phyloP scores from a whole-genome alignment of 2,113 vertebrate species.

The Petrocephalus microphthalmus region DNA sequence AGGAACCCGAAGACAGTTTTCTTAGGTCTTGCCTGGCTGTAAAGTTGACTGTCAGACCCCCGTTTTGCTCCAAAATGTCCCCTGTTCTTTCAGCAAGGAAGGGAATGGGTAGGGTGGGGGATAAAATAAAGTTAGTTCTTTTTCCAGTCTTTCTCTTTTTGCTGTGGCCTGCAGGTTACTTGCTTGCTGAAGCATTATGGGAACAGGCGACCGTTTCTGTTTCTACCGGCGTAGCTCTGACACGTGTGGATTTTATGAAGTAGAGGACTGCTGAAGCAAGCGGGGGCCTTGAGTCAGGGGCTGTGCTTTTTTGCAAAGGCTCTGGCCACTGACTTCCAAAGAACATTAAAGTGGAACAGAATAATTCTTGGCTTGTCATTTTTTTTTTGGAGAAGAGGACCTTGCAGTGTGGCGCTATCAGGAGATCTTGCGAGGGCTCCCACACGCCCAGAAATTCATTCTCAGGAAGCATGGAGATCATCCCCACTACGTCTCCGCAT shows the following conservation, averaged over 20 bases:
- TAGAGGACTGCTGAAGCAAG: too few relatives aligned
- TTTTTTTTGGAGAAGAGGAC: background rate
- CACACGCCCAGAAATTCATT: background rate
- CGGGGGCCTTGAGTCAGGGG: too few relatives aligned
- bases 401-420: background rate
- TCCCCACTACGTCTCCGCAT: background rate
- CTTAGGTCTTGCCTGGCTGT: slow-evolving; percentile 11
- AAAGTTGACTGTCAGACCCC: background rate
- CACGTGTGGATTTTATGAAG: too few relatives aligned
- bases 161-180: too few relatives aligned
- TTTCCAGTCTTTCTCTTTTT: too few relatives aligned
- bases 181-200: too few relatives aligned
- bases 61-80: background rate
- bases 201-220: too few relatives aligned
- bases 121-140: too few relatives aligned
- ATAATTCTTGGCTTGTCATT: background rate
- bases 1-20: background rate
- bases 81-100: too few relatives aligned
- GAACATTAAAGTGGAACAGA: background rate
- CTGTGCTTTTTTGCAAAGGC: too few relatives aligned
- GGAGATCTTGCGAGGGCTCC: background rate
- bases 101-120: too few relatives aligned
- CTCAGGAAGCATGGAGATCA: background rate
- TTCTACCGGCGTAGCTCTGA: too few relatives aligned
- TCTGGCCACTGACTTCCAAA: background rate